Conservation (phyloP, 1,140 invertebrate genomes). For the Dufourea novaeangliae region DNA sequence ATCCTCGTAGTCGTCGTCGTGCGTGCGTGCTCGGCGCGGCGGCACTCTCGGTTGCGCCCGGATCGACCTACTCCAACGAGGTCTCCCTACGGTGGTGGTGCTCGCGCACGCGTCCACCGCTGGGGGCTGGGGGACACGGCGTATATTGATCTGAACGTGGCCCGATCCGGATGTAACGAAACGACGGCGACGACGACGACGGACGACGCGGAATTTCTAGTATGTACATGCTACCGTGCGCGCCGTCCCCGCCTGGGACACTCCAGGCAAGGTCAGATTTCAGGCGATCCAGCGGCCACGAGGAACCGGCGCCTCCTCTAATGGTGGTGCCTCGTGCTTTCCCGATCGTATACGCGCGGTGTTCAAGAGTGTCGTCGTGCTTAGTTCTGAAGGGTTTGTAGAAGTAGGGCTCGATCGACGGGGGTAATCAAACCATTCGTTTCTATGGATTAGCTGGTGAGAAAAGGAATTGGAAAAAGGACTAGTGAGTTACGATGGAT, state of each 20-base stretch:
- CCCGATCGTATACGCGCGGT: too few relatives aligned
- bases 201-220: conserved; percentile 42
- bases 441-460: too few relatives aligned
- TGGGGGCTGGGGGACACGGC: conserved; percentile 41
- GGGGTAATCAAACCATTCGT: too few relatives aligned
- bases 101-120: conserved; percentile 51
- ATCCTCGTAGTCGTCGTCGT: conserved; percentile 53
- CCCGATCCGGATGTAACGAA: conserved; percentile 65
- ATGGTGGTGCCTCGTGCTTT: too few relatives aligned
- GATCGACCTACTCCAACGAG: conserved; percentile 52
- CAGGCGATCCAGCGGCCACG: conserved; percentile 30
- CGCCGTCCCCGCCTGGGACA: neutral
- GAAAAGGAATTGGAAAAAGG: too few relatives aligned
- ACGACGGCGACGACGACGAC: too few relatives aligned
- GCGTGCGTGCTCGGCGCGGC: conserved; percentile 34
- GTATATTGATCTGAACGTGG: conserved; percentile 73
- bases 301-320: neutral
- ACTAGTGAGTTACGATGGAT: too few relatives aligned
- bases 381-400: too few relatives aligned
- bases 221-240: neutral
- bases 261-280: conserved; percentile 66
- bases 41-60: conserved; percentile 49
- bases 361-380: too few relatives aligned
- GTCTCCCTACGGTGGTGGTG: neutral
- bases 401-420: too few relatives aligned